Base-by-base conservation (phyloP, 2,888 invertebrate genomes). In the Norana najaformis region DNA sequence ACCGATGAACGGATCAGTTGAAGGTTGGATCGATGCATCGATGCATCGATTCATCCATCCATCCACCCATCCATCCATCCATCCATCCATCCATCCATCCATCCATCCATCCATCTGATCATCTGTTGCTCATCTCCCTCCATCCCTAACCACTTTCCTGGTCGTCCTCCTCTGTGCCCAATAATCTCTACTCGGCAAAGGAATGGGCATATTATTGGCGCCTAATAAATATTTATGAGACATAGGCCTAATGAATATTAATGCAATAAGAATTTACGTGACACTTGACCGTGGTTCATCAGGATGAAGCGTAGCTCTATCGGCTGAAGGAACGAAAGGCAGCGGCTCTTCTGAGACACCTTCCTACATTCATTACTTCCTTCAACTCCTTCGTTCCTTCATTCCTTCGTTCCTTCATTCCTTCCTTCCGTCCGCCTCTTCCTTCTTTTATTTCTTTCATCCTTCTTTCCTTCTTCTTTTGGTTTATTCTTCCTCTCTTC, bases 71-170 rank as follows among this genome's bases (percentile, higher is more conserved):
- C n/a, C 69, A 69, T n/a, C 30, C n/a, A 69, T 8, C 69, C 69
- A 69, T n/a, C 69, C 69, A n/a, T n/a, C 69, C n/a, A n/a, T 30
- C n/a, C 69, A 69, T n/a, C n/a, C 69, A n/a, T n/a, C 69, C 69
- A 69, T 69, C 69, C n/a, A 69, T 69, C 8, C n/a, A 69, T 69
- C n/a, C n/a, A 30, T 69, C 69, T 69, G 69, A n/a, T 69, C 69
- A 69, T 69, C 13, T 69, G 69, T 69, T 69, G n/a, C n/a, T 69
- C 69, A n/a, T 69, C 69, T 69, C 69, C 69, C 69, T 69, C 69
- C 69, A n/a, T 69, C 69, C 69, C 69, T 69, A n/a, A n/a, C 69
- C 69, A 69, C 69, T 69, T 69, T 69, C 69, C 69, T n/a, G n/a
- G 30, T 69, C 69, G 69, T 69, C n/a, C 69, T 69, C 69, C 69